Conservation (phyloP, 2,113 vertebrate genomes). For the Muscicapa adusta region DNA sequence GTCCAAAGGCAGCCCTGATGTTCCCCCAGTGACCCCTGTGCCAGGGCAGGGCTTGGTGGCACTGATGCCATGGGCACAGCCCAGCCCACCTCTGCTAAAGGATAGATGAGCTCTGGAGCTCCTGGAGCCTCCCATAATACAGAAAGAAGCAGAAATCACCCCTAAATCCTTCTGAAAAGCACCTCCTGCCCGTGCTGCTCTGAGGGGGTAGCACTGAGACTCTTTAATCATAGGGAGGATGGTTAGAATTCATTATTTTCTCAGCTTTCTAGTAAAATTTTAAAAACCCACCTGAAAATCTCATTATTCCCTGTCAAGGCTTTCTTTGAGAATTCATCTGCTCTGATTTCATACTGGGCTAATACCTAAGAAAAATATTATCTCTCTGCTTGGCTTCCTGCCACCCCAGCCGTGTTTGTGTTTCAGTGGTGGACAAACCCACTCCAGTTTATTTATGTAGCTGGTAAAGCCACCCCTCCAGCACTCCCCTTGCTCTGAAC, state of each 20-base stretch:
- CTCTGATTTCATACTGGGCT: neutral
- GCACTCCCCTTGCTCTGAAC: neutral
- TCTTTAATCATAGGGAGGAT: neutral
- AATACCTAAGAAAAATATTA: slow-evolving; percentile 35
- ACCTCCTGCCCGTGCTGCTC: fast-evolving
- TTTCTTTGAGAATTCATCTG: neutral
- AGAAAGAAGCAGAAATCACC: neutral
- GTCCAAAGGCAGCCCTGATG: neutral
- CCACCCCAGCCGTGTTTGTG: neutral
- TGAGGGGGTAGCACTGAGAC: fast-evolving
- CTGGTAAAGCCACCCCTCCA: neutral
- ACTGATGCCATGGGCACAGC: neutral
- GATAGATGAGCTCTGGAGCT: neutral
- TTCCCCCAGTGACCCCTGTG: neutral
- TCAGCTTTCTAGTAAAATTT: neutral
- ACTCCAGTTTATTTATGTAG: neutral
- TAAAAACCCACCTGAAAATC: slow-evolving; percentile 36
- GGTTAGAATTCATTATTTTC: neutral
- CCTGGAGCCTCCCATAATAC: neutral
- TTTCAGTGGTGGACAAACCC: neutral
- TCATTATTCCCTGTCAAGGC: slow-evolving; percentile 7
- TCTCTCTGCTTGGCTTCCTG: neutral
- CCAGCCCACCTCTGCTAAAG: neutral
- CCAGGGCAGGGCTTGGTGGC: neutral
- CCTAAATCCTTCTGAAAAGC: neutral